A percentile compares a stretch with the other conserved stretches of the same genome.
phyloP scores from a whole-genome alignment of 2,113 vertebrate genomes.

The Upupa epops region DNA sequence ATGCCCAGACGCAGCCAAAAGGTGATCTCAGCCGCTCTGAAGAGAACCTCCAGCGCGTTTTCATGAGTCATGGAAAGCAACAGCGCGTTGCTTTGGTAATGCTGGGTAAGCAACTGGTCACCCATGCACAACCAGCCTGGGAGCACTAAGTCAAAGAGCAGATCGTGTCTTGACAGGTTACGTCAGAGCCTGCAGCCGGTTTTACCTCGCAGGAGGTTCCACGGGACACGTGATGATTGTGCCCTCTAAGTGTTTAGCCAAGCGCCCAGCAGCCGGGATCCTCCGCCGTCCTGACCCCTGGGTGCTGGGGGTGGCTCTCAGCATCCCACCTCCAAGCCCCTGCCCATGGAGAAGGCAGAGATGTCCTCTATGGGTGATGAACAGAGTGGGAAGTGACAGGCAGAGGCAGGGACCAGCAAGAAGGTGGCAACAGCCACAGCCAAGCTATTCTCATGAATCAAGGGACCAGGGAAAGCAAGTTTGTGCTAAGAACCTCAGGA shows the following conservation, averaged over 20 bases:
- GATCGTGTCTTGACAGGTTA: background rate
- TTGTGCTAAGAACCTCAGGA: background rate
- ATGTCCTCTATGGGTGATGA: background rate
- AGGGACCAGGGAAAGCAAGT: background rate
- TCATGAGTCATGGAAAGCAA: constrained; percentile 74
- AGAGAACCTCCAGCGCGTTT: constrained; percentile 53
- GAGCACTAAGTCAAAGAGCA: background rate
- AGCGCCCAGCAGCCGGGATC: background rate
- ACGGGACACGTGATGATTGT: background rate
- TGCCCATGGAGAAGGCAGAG: background rate
- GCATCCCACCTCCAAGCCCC: background rate
- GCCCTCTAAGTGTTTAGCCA: background rate
- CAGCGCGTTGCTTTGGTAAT: constrained; percentile 69
- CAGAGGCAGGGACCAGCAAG: rapidly evolving
- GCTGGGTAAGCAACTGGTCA: constrained; percentile 54
- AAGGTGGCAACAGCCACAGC: background rate
- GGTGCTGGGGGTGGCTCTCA: rapidly evolving
- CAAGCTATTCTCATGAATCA: rapidly evolving
- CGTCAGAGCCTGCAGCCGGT: background rate
- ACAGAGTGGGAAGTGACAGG: rapidly evolving
- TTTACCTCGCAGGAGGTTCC: background rate
- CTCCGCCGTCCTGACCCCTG: rapidly evolving
- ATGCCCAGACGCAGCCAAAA: constrained; percentile 48
- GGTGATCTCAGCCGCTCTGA: constrained; percentile 69
- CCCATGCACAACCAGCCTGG: background rate